Conservation (phyloP, 37 sponge, comb jelly and placozoan species). For the Axinella damicornis region DNA sequence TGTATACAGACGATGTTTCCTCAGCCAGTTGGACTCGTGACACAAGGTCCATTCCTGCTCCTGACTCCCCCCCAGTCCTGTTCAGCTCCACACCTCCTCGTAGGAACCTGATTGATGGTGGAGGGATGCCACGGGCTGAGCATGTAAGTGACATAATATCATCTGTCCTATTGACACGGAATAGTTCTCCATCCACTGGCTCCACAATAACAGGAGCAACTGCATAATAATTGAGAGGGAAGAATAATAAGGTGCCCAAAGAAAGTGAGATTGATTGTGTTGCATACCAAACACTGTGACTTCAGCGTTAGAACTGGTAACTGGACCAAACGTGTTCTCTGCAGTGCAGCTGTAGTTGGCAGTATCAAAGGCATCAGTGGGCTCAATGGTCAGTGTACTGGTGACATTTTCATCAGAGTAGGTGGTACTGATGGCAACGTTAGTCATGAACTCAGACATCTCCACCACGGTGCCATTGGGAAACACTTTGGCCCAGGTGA, state of each 20-base stretch:
- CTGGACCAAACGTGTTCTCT: constrained; percentile 3
- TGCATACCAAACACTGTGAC: no score
- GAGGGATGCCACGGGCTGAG: constrained; percentile 34
- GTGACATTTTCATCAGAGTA: neutral
- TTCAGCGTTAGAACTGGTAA: no score
- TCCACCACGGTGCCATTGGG: no score
- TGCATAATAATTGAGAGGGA: no score
- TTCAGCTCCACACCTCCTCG: neutral
- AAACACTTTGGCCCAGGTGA: no score
- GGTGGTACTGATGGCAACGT: neutral
- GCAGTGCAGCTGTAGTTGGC: constrained; percentile 53
- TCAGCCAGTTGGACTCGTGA: no score
- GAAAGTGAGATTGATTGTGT: no score
- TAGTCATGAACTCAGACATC: no score
- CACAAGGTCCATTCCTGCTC: no score
- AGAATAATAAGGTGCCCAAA: no score
- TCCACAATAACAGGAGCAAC: no score
- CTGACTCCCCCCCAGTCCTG: neutral
- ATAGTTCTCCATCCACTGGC: neutral
- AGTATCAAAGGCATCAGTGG: constrained; percentile 27
- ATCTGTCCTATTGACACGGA: neutral
- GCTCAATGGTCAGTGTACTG: constrained; percentile 44
- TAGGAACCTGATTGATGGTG: constrained; percentile 39
- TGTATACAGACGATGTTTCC: no score
- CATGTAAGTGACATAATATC: constrained; percentile 7